Conservation (phyloP, 2,888 invertebrate genomes). For the Epinotia bilunana region DNA sequence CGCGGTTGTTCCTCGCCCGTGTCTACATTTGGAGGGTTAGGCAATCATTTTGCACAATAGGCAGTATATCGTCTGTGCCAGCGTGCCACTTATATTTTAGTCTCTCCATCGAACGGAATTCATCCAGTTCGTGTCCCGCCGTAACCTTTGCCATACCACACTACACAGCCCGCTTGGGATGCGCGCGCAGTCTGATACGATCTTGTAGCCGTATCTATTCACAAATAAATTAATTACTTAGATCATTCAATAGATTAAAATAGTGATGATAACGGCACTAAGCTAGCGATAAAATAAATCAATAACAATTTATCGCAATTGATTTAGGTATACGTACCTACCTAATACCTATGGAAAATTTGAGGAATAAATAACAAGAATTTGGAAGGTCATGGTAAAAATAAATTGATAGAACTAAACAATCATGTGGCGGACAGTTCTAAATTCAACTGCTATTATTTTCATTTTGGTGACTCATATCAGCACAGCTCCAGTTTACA, state of each 20-base stretch:
- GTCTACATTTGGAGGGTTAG: conserved; percentile 32
- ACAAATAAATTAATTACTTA: conserved; percentile 38
- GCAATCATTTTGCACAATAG: conserved; percentile 42
- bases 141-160: conserved; percentile 39
- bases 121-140: conserved; percentile 36
- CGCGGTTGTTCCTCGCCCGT: conserved; percentile 12
- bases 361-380: background rate
- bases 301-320: conserved; percentile 23
- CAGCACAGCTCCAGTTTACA: conserved; percentile 52
- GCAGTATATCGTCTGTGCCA: conserved; percentile 36
- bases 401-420: background rate
- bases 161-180: conserved; percentile 26
- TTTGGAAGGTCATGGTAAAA: conserved; percentile 3
- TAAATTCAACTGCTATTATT: conserved; percentile 46
- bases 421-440: conserved; percentile 36
- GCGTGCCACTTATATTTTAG: conserved; percentile 41
- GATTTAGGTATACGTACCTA: background rate
- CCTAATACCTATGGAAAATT: conserved; percentile 19
- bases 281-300: conserved; percentile 33
- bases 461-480: conserved; percentile 49
- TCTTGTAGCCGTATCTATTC: conserved; percentile 16
- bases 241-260: conserved; percentile 28
- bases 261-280: conserved; percentile 30
- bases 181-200: conserved; percentile 27
- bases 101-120: conserved; percentile 36